A percentile compares a stretch with the other conserved stretches of the same genome.
These are phyloP conservation scores for Melipona quadrifasciata DNA, from an alignment of 1,140 invertebrate species.

Conservation along the genomic window DNA sequence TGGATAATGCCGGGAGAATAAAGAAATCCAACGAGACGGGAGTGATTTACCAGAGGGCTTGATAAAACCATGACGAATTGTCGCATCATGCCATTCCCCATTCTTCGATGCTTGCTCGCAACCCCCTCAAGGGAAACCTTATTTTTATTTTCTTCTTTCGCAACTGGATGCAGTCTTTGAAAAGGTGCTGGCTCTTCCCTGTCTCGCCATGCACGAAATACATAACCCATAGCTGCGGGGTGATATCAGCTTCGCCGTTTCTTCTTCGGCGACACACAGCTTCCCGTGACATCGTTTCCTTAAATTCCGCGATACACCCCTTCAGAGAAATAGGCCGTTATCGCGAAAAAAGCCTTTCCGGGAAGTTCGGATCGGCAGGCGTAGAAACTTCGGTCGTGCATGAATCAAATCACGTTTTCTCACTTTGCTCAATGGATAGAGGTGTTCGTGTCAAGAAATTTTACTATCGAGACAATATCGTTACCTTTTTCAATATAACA, in stretches of 20 bases:
- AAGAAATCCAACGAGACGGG: background rate
- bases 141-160: slow-evolving; percentile 63
- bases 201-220: slow-evolving; percentile 55
- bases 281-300: slow-evolving; percentile 61
- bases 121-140: slow-evolving; percentile 46
- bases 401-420: background rate
- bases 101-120: slow-evolving; percentile 32
- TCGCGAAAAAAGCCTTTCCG: background rate
- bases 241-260: slow-evolving; percentile 58
- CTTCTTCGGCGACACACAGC: slow-evolving; percentile 41
- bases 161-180: slow-evolving; percentile 54
- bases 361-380: slow-evolving; percentile 15
- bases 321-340: slow-evolving; percentile 45
- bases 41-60: background rate
- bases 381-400: slow-evolving; percentile 18
- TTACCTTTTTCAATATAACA: background rate
- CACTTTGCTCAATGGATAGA: background rate
- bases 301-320: slow-evolving; percentile 54
- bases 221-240: slow-evolving; percentile 68
- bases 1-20: background rate
- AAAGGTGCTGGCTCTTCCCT: slow-evolving; percentile 38
- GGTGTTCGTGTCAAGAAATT: too few relatives aligned
- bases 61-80: slow-evolving; percentile 33
- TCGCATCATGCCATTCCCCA: background rate
- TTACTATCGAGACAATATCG: background rate